Evolutionary conservation across 2,797 vertebrate species (phyloP).

Genomic region (Iguana delicatissima): DNA sequence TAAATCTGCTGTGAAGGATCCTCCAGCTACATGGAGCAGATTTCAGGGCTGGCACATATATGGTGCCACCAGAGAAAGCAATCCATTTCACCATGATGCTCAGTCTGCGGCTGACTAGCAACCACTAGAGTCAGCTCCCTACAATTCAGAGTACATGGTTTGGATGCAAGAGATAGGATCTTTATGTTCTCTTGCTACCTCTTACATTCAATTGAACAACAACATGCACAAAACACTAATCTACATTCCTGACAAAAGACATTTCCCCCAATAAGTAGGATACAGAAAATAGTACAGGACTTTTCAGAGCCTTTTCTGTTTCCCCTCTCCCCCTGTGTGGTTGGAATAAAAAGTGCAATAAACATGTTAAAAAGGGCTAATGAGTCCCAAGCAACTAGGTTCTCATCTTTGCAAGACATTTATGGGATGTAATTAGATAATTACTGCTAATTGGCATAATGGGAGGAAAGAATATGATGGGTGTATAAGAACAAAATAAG

Average conservation of each 20-base stretch:
- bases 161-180: constrained; percentile 16
- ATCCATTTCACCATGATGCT: neutral
- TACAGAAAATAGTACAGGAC: constrained; percentile 45
- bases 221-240: constrained; percentile 26
- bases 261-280: constrained; percentile 52
- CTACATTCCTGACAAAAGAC: constrained; percentile 48
- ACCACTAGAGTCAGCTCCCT: neutral
- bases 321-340: constrained; percentile 45
- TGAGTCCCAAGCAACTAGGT: constrained; percentile 61
- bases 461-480: constrained; percentile 51
- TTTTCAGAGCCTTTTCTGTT: constrained; percentile 48
- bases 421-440: constrained; percentile 73
- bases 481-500: constrained; percentile 41
- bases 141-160: neutral
- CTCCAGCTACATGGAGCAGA: neutral
- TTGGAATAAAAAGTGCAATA: constrained; percentile 70
- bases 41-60: neutral
- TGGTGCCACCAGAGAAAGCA: neutral
- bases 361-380: constrained; percentile 71
- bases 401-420: constrained; percentile 68
- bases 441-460: constrained; percentile 73
- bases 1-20: neutral
- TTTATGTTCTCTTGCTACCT: constrained; percentile 45
- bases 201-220: constrained; percentile 56
- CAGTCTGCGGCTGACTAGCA: neutral